phyloP scores from a whole-genome alignment of 2,113 vertebrate genomes.

The Columba janthina region DNA sequence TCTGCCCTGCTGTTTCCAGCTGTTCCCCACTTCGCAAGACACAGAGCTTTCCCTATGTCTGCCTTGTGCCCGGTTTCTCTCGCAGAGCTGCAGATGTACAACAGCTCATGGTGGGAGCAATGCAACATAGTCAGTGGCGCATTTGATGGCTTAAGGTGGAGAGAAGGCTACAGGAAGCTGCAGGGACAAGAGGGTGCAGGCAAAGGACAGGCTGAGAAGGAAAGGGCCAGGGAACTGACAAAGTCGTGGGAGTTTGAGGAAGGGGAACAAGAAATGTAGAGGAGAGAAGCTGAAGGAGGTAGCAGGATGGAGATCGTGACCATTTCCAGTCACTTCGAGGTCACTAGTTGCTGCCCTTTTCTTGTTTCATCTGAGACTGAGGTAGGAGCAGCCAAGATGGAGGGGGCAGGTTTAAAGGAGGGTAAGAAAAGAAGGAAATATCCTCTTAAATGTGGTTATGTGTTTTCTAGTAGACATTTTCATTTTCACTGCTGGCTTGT shows the following conservation, averaged over 20 bases:
- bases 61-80: neutral
- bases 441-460: neutral
- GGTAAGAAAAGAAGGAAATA: neutral
- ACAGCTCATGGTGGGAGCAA: accelerated
- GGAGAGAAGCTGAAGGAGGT: neutral
- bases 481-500: neutral
- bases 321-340: neutral
- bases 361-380: neutral
- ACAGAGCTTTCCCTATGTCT: neutral
- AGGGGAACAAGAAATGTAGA: neutral
- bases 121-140: neutral
- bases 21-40: neutral
- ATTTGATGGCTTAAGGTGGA: neutral
- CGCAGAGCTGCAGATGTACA: neutral
- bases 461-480: neutral
- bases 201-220: neutral
- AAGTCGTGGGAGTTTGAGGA: neutral
- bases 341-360: neutral
- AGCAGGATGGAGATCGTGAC: neutral
- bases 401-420: neutral
- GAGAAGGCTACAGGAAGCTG: neutral
- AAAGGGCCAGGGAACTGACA: neutral
- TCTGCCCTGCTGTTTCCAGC: neutral
- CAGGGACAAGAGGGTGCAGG: too few species aligned
- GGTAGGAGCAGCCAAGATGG: neutral